phyloP scores from a whole-genome alignment of 2,888 invertebrate species.

The Torymus auratus region DNA sequence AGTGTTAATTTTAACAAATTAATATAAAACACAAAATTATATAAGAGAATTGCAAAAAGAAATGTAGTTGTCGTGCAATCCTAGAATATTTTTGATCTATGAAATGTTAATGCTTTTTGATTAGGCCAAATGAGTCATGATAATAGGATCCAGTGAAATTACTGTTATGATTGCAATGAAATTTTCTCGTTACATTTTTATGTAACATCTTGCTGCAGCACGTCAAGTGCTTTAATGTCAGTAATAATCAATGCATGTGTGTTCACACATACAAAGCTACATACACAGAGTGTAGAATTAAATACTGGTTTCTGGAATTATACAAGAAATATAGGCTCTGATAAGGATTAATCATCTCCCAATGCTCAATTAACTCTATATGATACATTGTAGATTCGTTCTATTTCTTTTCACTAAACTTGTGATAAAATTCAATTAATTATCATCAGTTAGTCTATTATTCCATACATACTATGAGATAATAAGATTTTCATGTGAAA shows the following conservation, averaged over 20 bases:
- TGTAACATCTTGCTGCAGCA: conserved; percentile 14
- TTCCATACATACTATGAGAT: not conserved
- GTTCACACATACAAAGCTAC: not conserved
- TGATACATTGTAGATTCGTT: conserved; percentile 18
- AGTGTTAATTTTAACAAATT: not conserved
- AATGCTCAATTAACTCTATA: conserved; percentile 48
- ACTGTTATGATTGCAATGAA: conserved; percentile 9
- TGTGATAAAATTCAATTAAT: conserved; percentile 39
- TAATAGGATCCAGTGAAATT: not conserved
- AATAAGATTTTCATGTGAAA: too few relatives aligned
- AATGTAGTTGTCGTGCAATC: too few relatives aligned
- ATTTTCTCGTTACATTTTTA: conserved; percentile 42
- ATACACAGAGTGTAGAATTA: not conserved
- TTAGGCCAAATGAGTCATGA: not conserved
- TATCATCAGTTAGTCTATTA: conserved; percentile 1
- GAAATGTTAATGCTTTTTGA: not conserved
- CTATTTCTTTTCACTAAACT: not conserved
- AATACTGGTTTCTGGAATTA: conserved; percentile 26
- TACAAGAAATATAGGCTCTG: conserved; percentile 17
- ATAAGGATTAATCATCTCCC: conserved; percentile 58
- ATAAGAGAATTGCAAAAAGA: not conserved
- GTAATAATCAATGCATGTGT: not conserved
- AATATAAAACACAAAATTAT: conserved; percentile 28
- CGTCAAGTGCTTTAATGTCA: conserved; percentile 6
- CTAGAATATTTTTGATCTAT: too few relatives aligned